A percentile compares a stretch with the other conserved stretches of the same genome.
Evolutionary conservation across 2,888 invertebrate genomes (phyloP).

Genomic region (Keiferia lycopersicella): DNA sequence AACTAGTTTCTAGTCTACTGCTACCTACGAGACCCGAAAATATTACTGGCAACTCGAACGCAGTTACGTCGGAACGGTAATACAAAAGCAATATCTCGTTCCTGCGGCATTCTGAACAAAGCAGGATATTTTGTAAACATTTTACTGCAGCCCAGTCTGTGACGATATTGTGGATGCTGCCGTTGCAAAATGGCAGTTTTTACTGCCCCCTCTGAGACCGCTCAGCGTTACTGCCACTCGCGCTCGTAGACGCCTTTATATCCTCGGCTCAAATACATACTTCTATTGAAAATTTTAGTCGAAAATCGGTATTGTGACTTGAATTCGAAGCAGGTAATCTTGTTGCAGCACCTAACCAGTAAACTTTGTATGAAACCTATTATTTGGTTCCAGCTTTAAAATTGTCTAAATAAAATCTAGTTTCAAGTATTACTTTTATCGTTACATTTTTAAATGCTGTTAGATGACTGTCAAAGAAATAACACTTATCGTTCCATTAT

Average conservation of each 20-base stretch:
- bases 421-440: no score
- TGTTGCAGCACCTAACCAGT: not conserved
- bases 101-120: constrained; percentile 61
- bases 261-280: constrained; percentile 17
- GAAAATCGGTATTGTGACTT: not conserved
- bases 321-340: constrained; percentile 8
- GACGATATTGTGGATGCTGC: constrained; percentile 74
- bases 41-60: constrained; percentile 25
- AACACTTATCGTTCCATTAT: no score
- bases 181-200: constrained; percentile 72
- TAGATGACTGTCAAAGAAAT: no score
- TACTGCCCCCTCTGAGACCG: constrained; percentile 67
- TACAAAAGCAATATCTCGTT: constrained; percentile 71
- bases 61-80: constrained; percentile 59
- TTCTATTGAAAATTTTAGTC: constrained; percentile 6
- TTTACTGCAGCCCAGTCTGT: constrained; percentile 76
- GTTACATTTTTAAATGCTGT: no score
- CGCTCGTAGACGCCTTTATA: constrained; percentile 44
- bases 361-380: not conserved
- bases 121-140: constrained; percentile 77
- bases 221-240: constrained; percentile 50
- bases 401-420: no score
- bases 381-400: not conserved
- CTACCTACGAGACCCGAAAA: not conserved
- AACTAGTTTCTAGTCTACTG: not conserved